Evolutionary conservation across 2,113 vertebrate species (phyloP), one percentile per base, ranked within the genome.

Genomic region (Gadus chalcogrammus): DNA sequence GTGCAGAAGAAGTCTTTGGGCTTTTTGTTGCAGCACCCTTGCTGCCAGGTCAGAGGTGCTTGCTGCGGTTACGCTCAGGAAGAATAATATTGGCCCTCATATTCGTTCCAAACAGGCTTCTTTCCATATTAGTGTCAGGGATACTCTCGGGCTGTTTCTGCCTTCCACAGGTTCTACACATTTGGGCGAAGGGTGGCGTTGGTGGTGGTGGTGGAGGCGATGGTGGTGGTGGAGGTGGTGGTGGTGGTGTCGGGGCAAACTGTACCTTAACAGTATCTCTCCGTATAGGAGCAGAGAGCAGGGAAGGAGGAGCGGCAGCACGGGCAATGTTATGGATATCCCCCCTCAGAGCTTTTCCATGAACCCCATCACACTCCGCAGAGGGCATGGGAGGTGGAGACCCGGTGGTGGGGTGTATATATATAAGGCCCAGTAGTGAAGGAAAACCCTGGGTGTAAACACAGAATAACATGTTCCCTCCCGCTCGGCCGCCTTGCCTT

Each of bases 31-130:
- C 83, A 85, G 87, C 82, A 85, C 82, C 91, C 91, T 89, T 84
- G 87, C 85, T 88, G 89, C 90, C 87, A 91, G 90, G 87, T 89
- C 91, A 90, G 89, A 91, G 92, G 91, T 89, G 88, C 89, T 92
- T 75, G 78, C 83, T 85, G 90, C 89, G 92, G 91, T 91, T 91
- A 91, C 88, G 82, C 86, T 91, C 91, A 92, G 91, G 91, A 93
- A 93, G 90, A 92, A 91, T 92, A 92, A 93, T 92, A 92, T 93
- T 92, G 92, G 88, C 88, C 83, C 88, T 90, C 82, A 89, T 88
- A 90, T 92, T 92, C 90, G 87, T 76, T 91, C 90, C 91, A 92
- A 93, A 92, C 88, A 90, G 83, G 89, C 79, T 90, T 90, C 91
- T 92, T 92, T 92, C 91, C 91, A 91, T 91, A 91, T 92, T 91